Evolutionary conservation across 2,888 invertebrate species (phyloP), one percentile per base, ranked within the genome.

Genomic region (Gari tellinella): DNA sequence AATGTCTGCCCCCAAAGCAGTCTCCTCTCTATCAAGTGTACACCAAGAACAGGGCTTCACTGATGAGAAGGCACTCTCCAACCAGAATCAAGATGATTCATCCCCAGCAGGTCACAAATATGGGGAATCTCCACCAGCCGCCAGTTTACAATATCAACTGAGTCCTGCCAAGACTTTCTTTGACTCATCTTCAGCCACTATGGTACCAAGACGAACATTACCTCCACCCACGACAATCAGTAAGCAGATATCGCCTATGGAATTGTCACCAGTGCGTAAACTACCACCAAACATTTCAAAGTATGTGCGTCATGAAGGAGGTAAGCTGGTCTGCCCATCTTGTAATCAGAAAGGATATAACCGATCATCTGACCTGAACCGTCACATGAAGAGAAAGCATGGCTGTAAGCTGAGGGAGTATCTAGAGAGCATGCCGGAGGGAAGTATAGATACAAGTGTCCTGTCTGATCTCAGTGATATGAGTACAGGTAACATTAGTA

Each of bases 331-430:
- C 5, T 85, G 85, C 70, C 80, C 81, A 46, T 58, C 82, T 7
- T 86, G 87, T 72, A 80, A 83, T 23, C 72, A 84, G 19, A 83
- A 85, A 31, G n/a, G n/a, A 43, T 90, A 89, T 76, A 88, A 86
- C 56, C 69, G 90, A n/a, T 83, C 87, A 0, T 86, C 89, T 8
- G 91, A 91, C 67, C 77, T 91, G 46, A 89, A 89, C 55, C 76
- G 89, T 4, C 91, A 91, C 76, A 87, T 90, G 87, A 90, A 89
- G 63, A 74, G 85, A 19, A 91, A 90, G 51, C 91, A 91, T 67
- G 86, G 86, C 31, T 77, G 84, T 26, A 77, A 83, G 23, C 70
- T 88, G 58, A 78, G 83, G 45, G 87, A 89, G 43, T 83, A 79
- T 56, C 57, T 82, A 1, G 79, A 75, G 57, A 79, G 53, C 23